Base-by-base conservation (phyloP, 2,113 vertebrate species). In the rabbit (Oryctolagus cuniculus) region DNA sequence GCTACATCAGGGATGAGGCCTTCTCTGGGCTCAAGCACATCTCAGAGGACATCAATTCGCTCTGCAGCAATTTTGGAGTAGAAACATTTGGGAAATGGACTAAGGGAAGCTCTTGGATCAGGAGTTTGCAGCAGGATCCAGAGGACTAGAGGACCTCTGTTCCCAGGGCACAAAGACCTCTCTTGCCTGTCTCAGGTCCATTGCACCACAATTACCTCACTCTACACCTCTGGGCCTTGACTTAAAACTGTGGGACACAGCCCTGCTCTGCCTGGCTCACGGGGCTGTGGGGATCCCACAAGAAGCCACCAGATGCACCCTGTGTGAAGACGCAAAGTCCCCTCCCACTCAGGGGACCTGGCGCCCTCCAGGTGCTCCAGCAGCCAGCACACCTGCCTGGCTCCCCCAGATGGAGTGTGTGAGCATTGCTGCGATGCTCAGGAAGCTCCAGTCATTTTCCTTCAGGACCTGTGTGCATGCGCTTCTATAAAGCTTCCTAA, bases 361-460 rank as follows among this genome's bases (percentile, higher is more conserved):
- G 10, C 24, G 34, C 11, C 9, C n/a, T 29, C 70, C 92, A n/a
- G 1, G n/a, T 8, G 9, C 51, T 53, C 13, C 49, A 15, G 66
- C 29, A 67, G 15, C 31, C 44, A 19, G 8, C 0, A 15, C 22
- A 9, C 12, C 10, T 22, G 9, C 36, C 36, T 66, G 31, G n/a
- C 25, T 67, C 29, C 10, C 10, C 24, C 27, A 81, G 53, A 44
- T 3, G 2, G 34, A 24, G 44, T 44, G 22, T n/a, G 1, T 16
- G 64, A 17, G 51, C 22, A 21, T 1, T 8, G 11, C 16, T 0
- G n/a, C 13, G n/a, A 7, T n/a, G 5, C 72, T 24, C 15, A 44
- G 1, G 27, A 29, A 69, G 51, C 6, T 49, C 11, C 29, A 3
- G 34, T 58, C 17, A 34, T 17, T n/a, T 38, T 61, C 3, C 82